Evolutionary conservation across 2,113 vertebrate species (phyloP).

Genomic region (Canis aureus): DNA sequence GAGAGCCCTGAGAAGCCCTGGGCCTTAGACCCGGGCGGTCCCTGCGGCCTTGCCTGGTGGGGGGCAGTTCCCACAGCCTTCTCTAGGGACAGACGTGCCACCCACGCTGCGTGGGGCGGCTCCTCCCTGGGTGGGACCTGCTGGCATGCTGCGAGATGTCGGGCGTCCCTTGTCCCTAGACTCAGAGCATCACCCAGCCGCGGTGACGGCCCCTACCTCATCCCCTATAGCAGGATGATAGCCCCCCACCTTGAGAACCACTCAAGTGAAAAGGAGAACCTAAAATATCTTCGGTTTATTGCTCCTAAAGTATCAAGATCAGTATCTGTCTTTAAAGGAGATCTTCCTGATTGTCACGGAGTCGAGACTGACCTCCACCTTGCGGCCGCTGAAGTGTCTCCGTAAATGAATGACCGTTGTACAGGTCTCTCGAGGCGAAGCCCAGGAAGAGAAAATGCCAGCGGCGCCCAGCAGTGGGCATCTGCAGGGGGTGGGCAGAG

Average conservation of each 20-base stretch:
- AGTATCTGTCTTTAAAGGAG: background rate
- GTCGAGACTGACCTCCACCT: background rate
- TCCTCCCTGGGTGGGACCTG: no score
- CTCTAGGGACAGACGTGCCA: no score
- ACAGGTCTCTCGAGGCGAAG: background rate
- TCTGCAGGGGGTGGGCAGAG: background rate
- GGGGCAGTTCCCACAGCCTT: no score
- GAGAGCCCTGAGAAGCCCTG: no score
- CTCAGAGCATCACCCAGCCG: background rate
- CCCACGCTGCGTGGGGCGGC: no score
- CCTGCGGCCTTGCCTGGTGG: no score
- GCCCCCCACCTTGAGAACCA: background rate
- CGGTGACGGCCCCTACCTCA: background rate
- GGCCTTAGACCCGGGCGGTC: no score
- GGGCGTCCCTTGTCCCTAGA: background rate
- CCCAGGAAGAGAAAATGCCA: background rate
- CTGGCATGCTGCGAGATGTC: no score
- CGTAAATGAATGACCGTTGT: background rate
- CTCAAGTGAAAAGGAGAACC: background rate
- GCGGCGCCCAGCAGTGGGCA: background rate
- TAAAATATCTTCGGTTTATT: background rate
- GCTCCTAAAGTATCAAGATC: background rate
- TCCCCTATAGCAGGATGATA: accelerated
- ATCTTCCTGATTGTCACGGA: background rate
- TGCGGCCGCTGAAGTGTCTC: background rate